Base-by-base conservation (phyloP, 2,113 vertebrate genomes). In the Lethenteron reissneri region DNA sequence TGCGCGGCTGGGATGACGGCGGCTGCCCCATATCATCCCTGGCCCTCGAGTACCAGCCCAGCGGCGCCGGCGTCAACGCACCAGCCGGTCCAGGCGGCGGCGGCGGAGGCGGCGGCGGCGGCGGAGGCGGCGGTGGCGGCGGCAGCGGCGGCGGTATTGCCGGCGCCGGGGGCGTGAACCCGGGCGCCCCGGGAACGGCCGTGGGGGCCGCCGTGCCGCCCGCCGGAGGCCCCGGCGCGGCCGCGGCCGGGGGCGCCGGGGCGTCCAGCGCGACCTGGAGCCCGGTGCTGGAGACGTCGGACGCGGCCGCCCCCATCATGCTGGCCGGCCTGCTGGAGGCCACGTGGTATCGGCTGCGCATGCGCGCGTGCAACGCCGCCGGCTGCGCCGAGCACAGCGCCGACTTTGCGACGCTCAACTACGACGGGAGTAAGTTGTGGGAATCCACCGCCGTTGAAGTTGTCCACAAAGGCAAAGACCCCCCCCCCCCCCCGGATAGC, bases 301-400 rank as follows among this genome's bases (percentile, higher is more conserved):
- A 96, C 74, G 84, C 82, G 77, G 90, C 90, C 1, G 73, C 79
- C 3, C 91, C 95, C 72, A 85, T 97, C 70, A 96, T 95, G 78
- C 84, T 99, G 74, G 88, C 90, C 0, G 94, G 97, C 74, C 83
- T 97, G 74, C 87, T 88, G 0, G 94, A 96, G 81, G 94, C 91
- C 74, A 97, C 92, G 2, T 99, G 94, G 94, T 99, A 97, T 4
- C 92, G 97, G 79, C 81, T 99, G 70, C 92, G 92, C 78, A 95
- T 99, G 91, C 85, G 90, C 78, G 91, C 90, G 1, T 99, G 94
- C 75, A 99, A 99, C 86, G 97, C 90, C 3, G 94, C 94, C 0
- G 94, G 94, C 79, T 99, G 94, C 57, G 90, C 91, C 70, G 97
- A 99, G 70, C 89, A 99, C 82, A 92, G 82, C 5, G 71, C 87